Base-by-base conservation (phyloP, 1,140 invertebrate species). In the Hestina assimilis region DNA sequence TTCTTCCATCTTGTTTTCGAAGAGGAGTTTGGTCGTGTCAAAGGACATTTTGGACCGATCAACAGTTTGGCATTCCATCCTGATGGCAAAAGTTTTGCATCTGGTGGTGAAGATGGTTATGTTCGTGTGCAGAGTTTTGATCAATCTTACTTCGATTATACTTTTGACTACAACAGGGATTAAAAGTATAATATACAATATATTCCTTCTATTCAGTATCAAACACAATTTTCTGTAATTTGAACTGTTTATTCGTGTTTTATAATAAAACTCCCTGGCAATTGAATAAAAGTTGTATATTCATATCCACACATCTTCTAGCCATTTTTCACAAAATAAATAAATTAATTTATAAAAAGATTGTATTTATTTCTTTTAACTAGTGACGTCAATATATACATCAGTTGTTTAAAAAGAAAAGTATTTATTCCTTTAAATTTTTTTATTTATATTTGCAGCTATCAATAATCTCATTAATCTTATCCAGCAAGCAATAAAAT, bases 1-100 rank as follows among this genome's bases (percentile, higher is more conserved):
- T 98, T 99, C 87, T 99, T 96, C 92, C 98, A 99, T 89, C 86
- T 99, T 35, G 94, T 99, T n/a, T 99, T 99, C 83, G 98, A 99
- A 90, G 98, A 99, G 89, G 99, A 99, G 89, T 99, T 99, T 89
- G 98, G 95, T 0, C 90, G 98, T 48, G 94, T 99, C 0, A 99
- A 99, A 86, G 98, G 98, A 42, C 99, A 99, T 90, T 99, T 99
- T 81, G 99, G 99, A 70, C 99, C 99, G 1, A 99, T 99, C 70
- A 99, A 99, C 91, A 97, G 96, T 85, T 92, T 99, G 47, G 96
- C 96, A 35, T 99, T 99, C 89, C 97, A 99, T 91, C 99, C 99
- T 7, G 97, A 98, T 91, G 99, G 99, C 28, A 97, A 95, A 77
- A 97, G 96, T 82, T 99, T 98, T 83, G 95, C 96, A 46, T 98